These are phyloP conservation scores for Drosophila biarmipes DNA, from an alignment of 1,140 invertebrate genomes.

Conservation along the genomic window DNA sequence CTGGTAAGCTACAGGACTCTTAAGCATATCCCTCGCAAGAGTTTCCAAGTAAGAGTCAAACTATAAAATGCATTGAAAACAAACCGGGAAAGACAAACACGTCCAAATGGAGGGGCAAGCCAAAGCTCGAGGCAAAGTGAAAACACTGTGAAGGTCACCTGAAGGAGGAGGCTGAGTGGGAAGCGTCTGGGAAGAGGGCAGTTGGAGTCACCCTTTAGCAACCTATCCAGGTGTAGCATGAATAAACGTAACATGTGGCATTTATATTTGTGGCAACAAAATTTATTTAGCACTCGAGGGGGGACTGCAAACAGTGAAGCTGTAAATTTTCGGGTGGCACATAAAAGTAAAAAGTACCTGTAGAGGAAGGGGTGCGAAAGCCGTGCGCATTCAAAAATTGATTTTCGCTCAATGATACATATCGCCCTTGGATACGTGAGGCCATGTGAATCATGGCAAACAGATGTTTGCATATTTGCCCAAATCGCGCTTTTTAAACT, in stretches of 20 bases:
- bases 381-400: constrained; percentile 64
- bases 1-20: not conserved
- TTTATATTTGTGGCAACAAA: constrained; percentile 77
- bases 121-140: constrained; percentile 15
- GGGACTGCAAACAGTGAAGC: constrained; percentile 13
- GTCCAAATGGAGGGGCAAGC: constrained; percentile 20
- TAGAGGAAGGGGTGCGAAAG: not conserved
- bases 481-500: constrained; percentile 57
- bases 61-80: constrained; percentile 72
- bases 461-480: constrained; percentile 49
- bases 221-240: constrained; percentile 43
- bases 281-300: constrained; percentile 65
- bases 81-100: constrained; percentile 48
- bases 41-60: constrained; percentile 37
- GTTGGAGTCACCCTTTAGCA: constrained; percentile 12
- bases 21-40: constrained; percentile 5
- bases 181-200: not conserved
- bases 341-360: constrained; percentile 17
- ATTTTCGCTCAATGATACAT: constrained; percentile 46
- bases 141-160: constrained; percentile 65
- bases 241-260: constrained; percentile 78
- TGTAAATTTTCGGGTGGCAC: constrained; percentile 51
- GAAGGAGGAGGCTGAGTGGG: constrained; percentile 44
- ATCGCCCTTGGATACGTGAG: not conserved
- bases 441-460: constrained; percentile 5